Conservation (phyloP, 2,888 invertebrate species). For the Sinhomidia bicolor region DNA sequence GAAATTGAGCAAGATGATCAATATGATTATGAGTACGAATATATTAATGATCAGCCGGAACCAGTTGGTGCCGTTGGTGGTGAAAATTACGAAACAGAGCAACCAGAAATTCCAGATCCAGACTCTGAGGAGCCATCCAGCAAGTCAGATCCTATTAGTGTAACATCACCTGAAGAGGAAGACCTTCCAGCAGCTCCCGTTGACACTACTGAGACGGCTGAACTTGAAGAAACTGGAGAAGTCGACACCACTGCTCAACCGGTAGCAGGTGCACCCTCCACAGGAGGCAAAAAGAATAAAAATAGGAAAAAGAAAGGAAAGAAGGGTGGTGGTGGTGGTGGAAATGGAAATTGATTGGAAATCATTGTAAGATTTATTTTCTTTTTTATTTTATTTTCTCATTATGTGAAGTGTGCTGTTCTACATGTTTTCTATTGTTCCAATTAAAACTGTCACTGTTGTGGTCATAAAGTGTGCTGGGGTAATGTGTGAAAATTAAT, state of each 20-base stretch:
- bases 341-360: slow-evolving; percentile 65
- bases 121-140: slow-evolving; percentile 69
- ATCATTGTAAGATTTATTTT: slow-evolving; percentile 65
- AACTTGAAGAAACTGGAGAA: slow-evolving; percentile 83
- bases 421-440: not conserved
- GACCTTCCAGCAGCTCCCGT: not conserved
- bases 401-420: no score
- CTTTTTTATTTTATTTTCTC: slow-evolving; percentile 43
- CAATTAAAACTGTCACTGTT: not conserved
- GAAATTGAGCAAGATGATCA: not conserved
- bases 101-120: slow-evolving; percentile 37
- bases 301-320: slow-evolving; percentile 83
- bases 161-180: slow-evolving; percentile 66
- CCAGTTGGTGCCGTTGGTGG: not conserved
- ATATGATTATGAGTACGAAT: slow-evolving; percentile 14
- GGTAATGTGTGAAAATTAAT: not conserved
- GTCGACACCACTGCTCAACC: slow-evolving; percentile 82
- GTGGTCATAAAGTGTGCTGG: not conserved
- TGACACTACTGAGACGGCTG: slow-evolving; percentile 78
- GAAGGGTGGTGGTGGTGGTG: slow-evolving; percentile 81
- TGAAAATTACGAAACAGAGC: not conserved
- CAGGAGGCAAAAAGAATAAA: slow-evolving; percentile 84
- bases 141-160: slow-evolving; percentile 62
- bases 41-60: not conserved
- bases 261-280: slow-evolving; percentile 82